Conservation (phyloP, 2,888 invertebrate genomes). For the Phaonia tiefii region DNA sequence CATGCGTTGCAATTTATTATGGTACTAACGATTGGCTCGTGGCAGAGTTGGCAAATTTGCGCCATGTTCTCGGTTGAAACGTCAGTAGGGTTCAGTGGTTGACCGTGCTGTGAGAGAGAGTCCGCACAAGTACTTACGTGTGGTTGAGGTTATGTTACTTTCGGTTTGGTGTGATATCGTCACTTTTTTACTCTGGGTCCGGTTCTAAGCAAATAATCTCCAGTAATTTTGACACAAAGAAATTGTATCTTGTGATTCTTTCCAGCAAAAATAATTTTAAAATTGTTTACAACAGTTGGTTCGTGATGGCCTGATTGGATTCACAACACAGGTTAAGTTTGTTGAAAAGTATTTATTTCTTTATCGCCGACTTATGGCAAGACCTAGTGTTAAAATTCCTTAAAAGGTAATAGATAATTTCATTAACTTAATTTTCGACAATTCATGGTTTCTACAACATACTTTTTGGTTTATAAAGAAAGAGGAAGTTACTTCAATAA, state of each 20-base stretch:
- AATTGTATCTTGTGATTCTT: not conserved
- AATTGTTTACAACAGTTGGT: slow-evolving; percentile 4
- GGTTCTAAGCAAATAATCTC: not conserved
- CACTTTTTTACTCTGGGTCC: not conserved
- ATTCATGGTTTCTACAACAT: too few relatives aligned
- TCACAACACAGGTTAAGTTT: slow-evolving; percentile 1
- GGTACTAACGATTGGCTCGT: not conserved
- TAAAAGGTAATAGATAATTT: too few relatives aligned
- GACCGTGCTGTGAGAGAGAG: not conserved
- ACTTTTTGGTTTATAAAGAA: too few relatives aligned
- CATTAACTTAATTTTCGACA: too few relatives aligned
- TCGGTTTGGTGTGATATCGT: not conserved
- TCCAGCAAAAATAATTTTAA: not conserved
- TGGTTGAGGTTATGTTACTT: not conserved
- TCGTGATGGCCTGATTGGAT: not conserved
- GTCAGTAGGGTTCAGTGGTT: not conserved
- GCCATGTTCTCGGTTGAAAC: not conserved
- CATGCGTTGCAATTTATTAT: not conserved
- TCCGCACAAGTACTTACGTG: not conserved
- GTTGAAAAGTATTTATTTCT: not conserved
- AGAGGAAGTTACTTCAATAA: too few relatives aligned
- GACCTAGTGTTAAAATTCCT: slow-evolving; percentile 1
- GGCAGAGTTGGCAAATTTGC: not conserved
- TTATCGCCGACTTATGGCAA: not conserved
- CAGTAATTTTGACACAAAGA: not conserved